Percentiles rank a stretch among this genome's conserved stretches.
These are phyloP conservation scores for Kryptolebias ocellatus DNA, from an alignment of 2,797 vertebrate species.

Conservation along the genomic window DNA sequence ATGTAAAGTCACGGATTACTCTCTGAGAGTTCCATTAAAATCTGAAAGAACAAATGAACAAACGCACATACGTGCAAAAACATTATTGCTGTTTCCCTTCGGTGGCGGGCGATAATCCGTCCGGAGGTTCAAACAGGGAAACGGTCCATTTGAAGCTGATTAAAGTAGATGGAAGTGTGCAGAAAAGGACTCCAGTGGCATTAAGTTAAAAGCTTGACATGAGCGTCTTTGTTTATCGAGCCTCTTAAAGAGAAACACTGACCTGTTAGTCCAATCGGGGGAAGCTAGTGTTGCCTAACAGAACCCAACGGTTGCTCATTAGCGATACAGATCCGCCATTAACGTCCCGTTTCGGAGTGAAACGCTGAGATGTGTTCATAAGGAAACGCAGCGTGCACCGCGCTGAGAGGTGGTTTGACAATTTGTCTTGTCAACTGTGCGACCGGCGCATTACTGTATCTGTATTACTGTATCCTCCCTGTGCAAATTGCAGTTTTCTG, in stretches of 20 bases:
- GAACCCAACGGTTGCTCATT: slow-evolving; percentile 19
- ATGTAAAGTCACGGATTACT: too few species aligned
- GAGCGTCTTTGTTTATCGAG: slow-evolving; percentile 17
- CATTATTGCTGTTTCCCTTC: too few species aligned
- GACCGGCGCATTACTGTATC: slow-evolving; percentile 41
- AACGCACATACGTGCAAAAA: too few species aligned
- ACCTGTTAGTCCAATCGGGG: slow-evolving; percentile 8
- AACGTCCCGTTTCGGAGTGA: neutral
- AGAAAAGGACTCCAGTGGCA: neutral
- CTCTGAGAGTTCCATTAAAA: too few species aligned
- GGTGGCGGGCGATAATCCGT: too few species aligned
- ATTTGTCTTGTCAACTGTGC: slow-evolving; percentile 20
- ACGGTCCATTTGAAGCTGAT: slow-evolving; percentile 13
- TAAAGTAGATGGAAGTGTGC: neutral
- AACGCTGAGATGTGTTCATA: neutral
- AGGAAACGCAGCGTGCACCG: neutral
- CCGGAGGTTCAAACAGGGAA: neutral
- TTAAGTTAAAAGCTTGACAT: slow-evolving; percentile 15
- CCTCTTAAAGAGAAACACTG: slow-evolving; percentile 5
- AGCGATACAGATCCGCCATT: slow-evolving; percentile 12
- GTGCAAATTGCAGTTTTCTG: slow-evolving; percentile 77
- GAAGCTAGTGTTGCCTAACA: slow-evolving; percentile 20
- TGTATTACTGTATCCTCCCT: slow-evolving; percentile 50
- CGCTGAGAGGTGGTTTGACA: neutral
- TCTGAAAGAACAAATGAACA: too few species aligned